Conservation (phyloP, 64 coral and sea anemone genomes). For the Montipora foliosa region DNA sequence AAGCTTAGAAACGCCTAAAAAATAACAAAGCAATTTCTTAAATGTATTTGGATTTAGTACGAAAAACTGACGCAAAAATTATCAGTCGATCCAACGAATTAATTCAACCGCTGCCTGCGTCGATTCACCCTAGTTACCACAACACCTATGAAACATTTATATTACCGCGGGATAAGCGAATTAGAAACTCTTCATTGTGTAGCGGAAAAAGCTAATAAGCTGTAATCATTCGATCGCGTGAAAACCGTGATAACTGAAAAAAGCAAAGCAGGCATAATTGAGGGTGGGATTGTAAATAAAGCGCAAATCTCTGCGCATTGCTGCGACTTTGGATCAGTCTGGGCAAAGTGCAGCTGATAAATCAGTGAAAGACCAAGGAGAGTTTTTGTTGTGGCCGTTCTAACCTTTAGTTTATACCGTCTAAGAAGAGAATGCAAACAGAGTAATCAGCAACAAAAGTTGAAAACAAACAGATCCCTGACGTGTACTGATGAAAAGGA, state of each 20-base stretch:
- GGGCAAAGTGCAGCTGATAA: not conserved
- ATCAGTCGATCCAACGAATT: not conserved
- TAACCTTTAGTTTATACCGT: constrained; percentile 18
- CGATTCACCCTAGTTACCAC: not conserved
- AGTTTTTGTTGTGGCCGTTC: not conserved
- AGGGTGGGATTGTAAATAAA: not conserved
- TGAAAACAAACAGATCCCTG: not conserved
- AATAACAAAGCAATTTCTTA: not conserved
- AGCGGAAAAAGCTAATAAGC: not conserved
- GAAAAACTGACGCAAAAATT: not conserved
- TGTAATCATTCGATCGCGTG: not conserved
- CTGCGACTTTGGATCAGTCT: not conserved
- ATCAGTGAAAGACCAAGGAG: not conserved
- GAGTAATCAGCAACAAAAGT: not conserved
- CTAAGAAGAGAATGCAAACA: not conserved
- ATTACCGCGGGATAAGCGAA: not conserved
- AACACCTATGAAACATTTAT: constrained; percentile 8
- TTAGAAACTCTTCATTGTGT: not conserved
- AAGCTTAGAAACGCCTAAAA: constrained; percentile 49
- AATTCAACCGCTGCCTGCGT: not conserved
- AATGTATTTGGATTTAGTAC: not conserved
- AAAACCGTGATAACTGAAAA: not conserved
- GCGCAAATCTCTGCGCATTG: not conserved
- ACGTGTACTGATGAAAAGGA: not conserved
- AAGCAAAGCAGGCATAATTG: not conserved